Evolutionary conservation across 2,113 vertebrate genomes (phyloP).

Genomic region (Dipodomys stephensi): DNA sequence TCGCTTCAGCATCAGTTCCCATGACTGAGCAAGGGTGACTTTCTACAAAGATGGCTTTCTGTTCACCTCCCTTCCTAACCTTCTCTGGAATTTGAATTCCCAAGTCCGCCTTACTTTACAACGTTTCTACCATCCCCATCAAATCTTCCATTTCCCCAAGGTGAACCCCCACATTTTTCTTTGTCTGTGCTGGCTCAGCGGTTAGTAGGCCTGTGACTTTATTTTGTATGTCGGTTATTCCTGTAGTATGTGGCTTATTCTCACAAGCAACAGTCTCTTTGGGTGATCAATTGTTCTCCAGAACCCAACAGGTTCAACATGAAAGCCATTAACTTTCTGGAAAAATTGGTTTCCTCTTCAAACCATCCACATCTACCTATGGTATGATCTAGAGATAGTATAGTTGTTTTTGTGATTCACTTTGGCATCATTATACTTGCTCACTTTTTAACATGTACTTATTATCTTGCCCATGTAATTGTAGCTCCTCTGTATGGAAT

Average conservation of each 20-base stretch:
- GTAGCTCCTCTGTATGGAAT: too few relatives aligned
- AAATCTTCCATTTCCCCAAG: too few relatives aligned
- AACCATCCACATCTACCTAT: neutral
- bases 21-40: accelerated
- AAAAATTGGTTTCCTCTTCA: neutral
- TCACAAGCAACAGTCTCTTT: neutral
- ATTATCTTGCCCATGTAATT: too few relatives aligned
- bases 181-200: neutral
- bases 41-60: too few relatives aligned
- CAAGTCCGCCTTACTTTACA: neutral
- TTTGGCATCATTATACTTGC: neutral
- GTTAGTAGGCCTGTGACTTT: neutral
- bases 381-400: too few relatives aligned
- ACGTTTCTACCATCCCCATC: neutral
- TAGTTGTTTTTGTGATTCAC: neutral
- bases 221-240: neutral
- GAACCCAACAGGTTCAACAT: neutral
- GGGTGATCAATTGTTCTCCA: neutral
- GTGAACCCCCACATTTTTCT: too few relatives aligned
- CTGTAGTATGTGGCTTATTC: neutral
- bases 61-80: neutral
- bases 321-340: neutral
- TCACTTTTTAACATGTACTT: too few relatives aligned
- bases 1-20: too few relatives aligned
- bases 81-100: neutral